phyloP scores from a whole-genome alignment of 1,140 invertebrate species.

The Drosophila asahinai region DNA sequence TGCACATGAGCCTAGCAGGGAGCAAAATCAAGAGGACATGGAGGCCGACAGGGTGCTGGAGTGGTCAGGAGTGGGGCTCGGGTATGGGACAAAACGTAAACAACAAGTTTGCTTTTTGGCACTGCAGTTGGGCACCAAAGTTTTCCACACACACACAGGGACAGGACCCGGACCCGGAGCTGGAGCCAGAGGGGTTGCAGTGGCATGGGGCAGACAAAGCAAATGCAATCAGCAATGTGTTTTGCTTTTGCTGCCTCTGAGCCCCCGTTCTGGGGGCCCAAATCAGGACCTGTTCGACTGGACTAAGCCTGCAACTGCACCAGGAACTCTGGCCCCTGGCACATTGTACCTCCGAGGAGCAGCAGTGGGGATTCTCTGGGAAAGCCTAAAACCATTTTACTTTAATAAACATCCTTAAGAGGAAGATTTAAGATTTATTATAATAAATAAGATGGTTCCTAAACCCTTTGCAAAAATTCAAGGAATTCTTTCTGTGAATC shows the following conservation, averaged over 20 bases:
- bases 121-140: constrained; percentile 65
- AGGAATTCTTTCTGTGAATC: too few species aligned
- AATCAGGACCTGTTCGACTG: constrained; percentile 52
- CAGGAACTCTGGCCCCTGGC: constrained; percentile 1
- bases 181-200: constrained; percentile 22
- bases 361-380: neutral
- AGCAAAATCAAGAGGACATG: constrained; percentile 19
- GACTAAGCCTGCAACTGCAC: constrained; percentile 40
- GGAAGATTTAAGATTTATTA: neutral
- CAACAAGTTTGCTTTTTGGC: constrained; percentile 71
- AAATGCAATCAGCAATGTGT: constrained; percentile 70
- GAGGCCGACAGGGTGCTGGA: neutral
- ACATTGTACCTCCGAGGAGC: neutral
- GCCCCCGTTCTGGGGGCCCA: constrained; percentile 21
- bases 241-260: constrained; percentile 59
- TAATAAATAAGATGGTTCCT: too few species aligned
- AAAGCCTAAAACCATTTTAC: neutral
- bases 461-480: accelerated
- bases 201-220: constrained; percentile 55
- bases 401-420: neutral
- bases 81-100: constrained; percentile 64
- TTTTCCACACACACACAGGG: constrained; percentile 39
- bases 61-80: neutral
- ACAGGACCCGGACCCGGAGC: neutral
- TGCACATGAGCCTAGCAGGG: constrained; percentile 57